Conservation (phyloP, 2,113 vertebrate species). For the western clawed frog (Xenopus tropicalis) region UCB_Xtro_10.0 CM004445.2:103372501-103373000, state of each 20-base stretch:
- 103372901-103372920: no score
- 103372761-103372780: background rate
- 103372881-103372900: no score
- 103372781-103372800: background rate
- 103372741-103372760: slow-evolving; percentile 2
- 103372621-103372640: slow-evolving; percentile 39
- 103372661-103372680: slow-evolving; percentile 32
- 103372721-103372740: slow-evolving; percentile 11
- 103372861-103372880: no score
- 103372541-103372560: slow-evolving; percentile 32
- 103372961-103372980: no score
- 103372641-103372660: slow-evolving; percentile 41
- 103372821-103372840: no score
- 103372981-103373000: no score
- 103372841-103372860: background rate
- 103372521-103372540: background rate
- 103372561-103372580: slow-evolving; percentile 34
- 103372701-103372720: slow-evolving; percentile 27
- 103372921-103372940: no score
- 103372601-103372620: slow-evolving; percentile 42
- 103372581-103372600: slow-evolving; percentile 33
- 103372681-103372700: slow-evolving; percentile 31
- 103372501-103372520: no score
- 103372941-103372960: no score
- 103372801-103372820: background rate